phyloP scores from a whole-genome alignment of 1,140 invertebrate genomes.

The Colletes gigas region DNA sequence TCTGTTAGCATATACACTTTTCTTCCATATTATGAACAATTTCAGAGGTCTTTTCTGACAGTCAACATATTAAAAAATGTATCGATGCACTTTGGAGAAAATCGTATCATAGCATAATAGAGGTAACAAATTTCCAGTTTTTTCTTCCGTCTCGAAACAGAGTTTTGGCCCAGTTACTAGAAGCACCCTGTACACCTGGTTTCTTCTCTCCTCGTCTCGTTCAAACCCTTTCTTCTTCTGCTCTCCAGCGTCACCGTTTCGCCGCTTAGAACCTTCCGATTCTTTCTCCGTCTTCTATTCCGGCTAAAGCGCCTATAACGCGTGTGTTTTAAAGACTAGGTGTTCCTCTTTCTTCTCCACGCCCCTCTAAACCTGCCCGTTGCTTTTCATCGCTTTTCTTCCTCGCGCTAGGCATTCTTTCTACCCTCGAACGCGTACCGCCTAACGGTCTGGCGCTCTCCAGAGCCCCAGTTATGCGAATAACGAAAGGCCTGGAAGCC shows the following conservation, averaged over 20 bases:
- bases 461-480: slow-evolving; percentile 49
- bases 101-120: too few species aligned
- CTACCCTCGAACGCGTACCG: slow-evolving; percentile 16
- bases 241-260: neutral
- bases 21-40: too few species aligned
- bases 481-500: slow-evolving; percentile 50
- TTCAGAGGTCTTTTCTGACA: too few species aligned
- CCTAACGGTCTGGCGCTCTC: neutral
- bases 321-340: slow-evolving; percentile 29
- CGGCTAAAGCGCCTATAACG: slow-evolving; percentile 4
- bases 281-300: slow-evolving; percentile 6
- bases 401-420: slow-evolving; percentile 25
- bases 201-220: slow-evolving; percentile 9
- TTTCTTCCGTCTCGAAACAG: too few species aligned
- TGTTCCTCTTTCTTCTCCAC: slow-evolving; percentile 45
- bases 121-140: too few species aligned
- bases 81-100: too few species aligned
- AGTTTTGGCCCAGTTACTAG: too few species aligned
- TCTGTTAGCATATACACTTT: too few species aligned
- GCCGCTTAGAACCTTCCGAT: slow-evolving; percentile 14
- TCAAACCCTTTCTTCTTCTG: neutral
- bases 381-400: too few species aligned
- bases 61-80: too few species aligned
- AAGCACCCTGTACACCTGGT: neutral
- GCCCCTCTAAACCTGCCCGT: neutral